Evolutionary conservation across 2,113 vertebrate genomes (phyloP).

Genomic region (Dinomys branickii): DNA sequence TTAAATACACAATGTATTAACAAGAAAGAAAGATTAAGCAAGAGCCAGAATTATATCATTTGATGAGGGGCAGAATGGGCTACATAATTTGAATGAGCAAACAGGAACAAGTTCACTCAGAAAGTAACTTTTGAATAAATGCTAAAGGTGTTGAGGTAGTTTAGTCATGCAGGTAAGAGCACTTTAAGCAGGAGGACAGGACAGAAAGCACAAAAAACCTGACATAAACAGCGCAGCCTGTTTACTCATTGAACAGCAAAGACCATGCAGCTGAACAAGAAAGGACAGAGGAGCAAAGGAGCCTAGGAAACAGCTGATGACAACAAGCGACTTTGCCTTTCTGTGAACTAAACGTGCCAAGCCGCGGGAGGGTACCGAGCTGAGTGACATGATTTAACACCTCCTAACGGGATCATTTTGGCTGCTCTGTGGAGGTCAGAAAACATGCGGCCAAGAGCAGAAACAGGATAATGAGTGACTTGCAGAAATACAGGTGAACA

Average conservation of each 20-base stretch:
- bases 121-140: conserved; percentile 26
- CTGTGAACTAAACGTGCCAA: conserved; percentile 21
- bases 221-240: background rate
- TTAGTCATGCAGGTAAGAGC: background rate
- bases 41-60: background rate
- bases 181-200: background rate
- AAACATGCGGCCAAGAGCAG: background rate
- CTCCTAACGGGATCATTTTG: background rate
- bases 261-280: background rate
- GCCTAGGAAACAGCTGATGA: background rate
- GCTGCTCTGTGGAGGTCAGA: background rate
- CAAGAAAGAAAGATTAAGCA: background rate
- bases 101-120: background rate
- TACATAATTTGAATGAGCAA: background rate
- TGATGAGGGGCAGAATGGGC: background rate
- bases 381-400: background rate
- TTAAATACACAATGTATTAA: background rate
- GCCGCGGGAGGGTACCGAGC: background rate
- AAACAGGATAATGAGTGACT: background rate
- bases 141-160: background rate
- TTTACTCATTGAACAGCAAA: background rate
- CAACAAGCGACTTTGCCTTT: background rate
- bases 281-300: background rate
- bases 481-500: background rate
- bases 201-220: background rate